phyloP scores from a whole-genome alignment of 2,888 invertebrate species.

The Phytoseiulus persimilis region DNA sequence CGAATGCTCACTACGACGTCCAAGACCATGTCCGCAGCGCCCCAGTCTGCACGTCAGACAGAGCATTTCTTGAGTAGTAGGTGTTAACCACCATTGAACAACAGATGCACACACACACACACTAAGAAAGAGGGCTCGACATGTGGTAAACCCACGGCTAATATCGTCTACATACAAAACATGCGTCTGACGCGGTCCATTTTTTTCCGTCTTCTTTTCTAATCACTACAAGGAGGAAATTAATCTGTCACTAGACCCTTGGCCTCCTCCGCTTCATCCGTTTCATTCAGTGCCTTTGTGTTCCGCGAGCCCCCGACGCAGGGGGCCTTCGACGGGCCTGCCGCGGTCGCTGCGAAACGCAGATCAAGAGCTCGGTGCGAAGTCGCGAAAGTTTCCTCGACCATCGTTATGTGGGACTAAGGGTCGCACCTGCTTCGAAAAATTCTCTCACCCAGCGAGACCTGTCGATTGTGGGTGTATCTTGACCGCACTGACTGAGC shows the following conservation, averaged over 20 bases:
- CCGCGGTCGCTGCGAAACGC: too few species aligned
- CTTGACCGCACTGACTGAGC: neutral
- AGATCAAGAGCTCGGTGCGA: too few species aligned
- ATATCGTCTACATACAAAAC: neutral
- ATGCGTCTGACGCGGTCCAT: neutral
- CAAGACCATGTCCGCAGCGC: neutral
- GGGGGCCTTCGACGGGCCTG: too few species aligned
- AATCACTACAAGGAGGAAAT: neutral
- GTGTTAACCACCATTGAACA: conserved; percentile 5
- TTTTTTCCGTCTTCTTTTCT: neutral
- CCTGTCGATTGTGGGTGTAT: neutral
- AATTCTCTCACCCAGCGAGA: neutral
- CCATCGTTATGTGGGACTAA: neutral
- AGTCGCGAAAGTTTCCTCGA: neutral
- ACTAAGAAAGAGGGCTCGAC: neutral
- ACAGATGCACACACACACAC: neutral
- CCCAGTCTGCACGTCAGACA: neutral
- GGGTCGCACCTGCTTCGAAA: neutral
- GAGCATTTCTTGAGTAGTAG: neutral
- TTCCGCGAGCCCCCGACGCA: neutral
- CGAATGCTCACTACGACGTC: neutral
- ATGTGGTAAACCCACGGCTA: conserved; percentile 5
- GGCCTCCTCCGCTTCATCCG: neutral
- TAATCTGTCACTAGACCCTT: neutral
- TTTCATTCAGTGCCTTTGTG: neutral